A percentile compares a stretch with the other conserved stretches of the same genome.
phyloP scores from a whole-genome alignment of 2,888 invertebrate species.

The Diarsia mendica region DNA sequence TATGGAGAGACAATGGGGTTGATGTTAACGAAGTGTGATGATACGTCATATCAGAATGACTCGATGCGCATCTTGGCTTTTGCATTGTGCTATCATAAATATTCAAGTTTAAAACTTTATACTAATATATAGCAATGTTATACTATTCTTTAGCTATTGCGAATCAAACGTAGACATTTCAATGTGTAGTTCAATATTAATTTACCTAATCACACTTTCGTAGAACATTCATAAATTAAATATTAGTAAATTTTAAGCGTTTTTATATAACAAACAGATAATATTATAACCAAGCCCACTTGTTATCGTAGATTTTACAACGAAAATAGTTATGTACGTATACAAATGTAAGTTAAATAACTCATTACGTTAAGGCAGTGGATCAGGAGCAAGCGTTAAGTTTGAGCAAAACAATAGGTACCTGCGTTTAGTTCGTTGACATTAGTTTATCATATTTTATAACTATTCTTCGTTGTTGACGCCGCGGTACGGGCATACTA shows the following conservation, averaged over 20 bases:
- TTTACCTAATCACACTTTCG: constrained; percentile 65
- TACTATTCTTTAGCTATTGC: constrained; percentile 75
- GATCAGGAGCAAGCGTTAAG: constrained; percentile 65
- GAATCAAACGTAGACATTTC: constrained; percentile 73
- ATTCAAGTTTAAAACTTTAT: constrained; percentile 62
- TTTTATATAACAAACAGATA: constrained; percentile 71
- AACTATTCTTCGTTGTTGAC: constrained; percentile 67
- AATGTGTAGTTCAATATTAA: constrained; percentile 73
- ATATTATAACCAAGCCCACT: constrained; percentile 75
- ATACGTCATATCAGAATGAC: constrained; percentile 77
- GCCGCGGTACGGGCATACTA: constrained; percentile 64
- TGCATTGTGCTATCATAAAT: constrained; percentile 74
- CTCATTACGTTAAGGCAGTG: constrained; percentile 69
- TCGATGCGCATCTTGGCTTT: constrained; percentile 70
- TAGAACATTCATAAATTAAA: constrained; percentile 66
- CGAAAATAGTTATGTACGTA: constrained; percentile 84
- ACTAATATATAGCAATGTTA: constrained; percentile 63
- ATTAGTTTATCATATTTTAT: constrained; percentile 51
- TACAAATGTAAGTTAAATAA: constrained; percentile 75
- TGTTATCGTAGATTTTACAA: constrained; percentile 88
- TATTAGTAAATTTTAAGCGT: constrained; percentile 66
- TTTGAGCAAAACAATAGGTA: constrained; percentile 67
- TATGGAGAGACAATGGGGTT: constrained; percentile 53
- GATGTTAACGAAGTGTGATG: constrained; percentile 73
- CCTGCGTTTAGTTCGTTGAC: constrained; percentile 54